Percentiles rank a stretch among this genome's conserved stretches.
Conservation (phyloP, 2,113 vertebrate species). For the Macrotus californicus region DNA sequence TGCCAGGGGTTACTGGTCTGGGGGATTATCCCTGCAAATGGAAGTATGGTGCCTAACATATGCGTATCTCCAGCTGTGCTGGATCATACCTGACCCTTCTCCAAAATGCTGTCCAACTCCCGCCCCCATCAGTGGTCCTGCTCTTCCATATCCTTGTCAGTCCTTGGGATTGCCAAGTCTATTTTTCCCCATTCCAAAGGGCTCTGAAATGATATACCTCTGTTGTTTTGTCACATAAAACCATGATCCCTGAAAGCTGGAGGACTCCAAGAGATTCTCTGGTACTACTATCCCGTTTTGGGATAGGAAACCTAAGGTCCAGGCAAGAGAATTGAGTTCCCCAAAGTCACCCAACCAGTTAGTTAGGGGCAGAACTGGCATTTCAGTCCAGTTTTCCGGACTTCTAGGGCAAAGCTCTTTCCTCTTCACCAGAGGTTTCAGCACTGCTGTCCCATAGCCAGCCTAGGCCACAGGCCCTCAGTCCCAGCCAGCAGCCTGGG, state of each 20-base stretch:
- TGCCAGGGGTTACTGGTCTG: neutral
- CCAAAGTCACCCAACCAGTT: neutral
- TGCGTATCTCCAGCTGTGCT: accelerated
- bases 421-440: neutral
- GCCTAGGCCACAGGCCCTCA: neutral
- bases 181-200: neutral
- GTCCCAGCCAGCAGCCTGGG: neutral
- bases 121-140: neutral
- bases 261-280: neutral
- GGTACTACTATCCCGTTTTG: neutral
- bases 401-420: neutral
- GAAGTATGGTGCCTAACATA: accelerated
- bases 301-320: neutral
- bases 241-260: neutral
- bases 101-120: neutral
- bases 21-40: neutral
- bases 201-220: neutral
- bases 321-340: neutral
- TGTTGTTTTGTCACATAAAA: neutral
- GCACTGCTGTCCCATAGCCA: neutral
- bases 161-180: neutral
- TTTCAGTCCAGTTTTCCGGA: neutral
- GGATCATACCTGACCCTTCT: neutral
- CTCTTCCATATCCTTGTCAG: neutral
- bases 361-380: neutral